These are phyloP conservation scores for Anastrepha obliqua DNA, from an alignment of 1,140 invertebrate genomes.

Conservation along the genomic window DNA sequence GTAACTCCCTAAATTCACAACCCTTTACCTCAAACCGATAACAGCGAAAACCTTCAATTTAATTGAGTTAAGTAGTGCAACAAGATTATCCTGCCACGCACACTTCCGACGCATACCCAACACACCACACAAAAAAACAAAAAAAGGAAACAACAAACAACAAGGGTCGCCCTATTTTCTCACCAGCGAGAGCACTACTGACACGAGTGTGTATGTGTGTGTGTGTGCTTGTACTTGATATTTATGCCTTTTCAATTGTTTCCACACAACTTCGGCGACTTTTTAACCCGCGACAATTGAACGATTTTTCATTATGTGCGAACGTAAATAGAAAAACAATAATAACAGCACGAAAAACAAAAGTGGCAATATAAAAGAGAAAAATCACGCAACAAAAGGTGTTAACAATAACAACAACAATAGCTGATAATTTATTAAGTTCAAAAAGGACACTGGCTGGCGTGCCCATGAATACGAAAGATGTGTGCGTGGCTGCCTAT, in stretches of 20 bases:
- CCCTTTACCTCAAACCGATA: neutral
- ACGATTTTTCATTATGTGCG: constrained; percentile 5
- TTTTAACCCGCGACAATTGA: constrained; percentile 50
- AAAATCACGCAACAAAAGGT: constrained; percentile 49
- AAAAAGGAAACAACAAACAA: neutral
- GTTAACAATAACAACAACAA: constrained; percentile 41
- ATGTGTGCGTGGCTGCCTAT: neutral
- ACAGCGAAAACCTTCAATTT: constrained; percentile 12
- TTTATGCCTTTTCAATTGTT: constrained; percentile 52
- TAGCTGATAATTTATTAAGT: constrained; percentile 41
- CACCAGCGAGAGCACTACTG: neutral
- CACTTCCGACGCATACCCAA: constrained; percentile 30
- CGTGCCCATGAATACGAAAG: neutral
- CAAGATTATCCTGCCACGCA: constrained; percentile 46
- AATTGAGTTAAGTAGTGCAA: constrained; percentile 51
- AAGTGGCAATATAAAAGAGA: neutral
- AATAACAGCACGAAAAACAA: neutral
- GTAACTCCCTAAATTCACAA: neutral
- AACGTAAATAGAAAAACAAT: constrained; percentile 33
- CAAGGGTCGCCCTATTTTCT: constrained; percentile 12
- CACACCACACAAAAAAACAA: neutral
- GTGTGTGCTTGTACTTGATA: neutral
- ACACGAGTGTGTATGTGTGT: neutral
- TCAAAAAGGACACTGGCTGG: constrained; percentile 44
- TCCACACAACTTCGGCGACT: constrained; percentile 34